phyloP scores from a whole-genome alignment of 2,797 vertebrate species.

The Anisognathus igniventris region DNA sequence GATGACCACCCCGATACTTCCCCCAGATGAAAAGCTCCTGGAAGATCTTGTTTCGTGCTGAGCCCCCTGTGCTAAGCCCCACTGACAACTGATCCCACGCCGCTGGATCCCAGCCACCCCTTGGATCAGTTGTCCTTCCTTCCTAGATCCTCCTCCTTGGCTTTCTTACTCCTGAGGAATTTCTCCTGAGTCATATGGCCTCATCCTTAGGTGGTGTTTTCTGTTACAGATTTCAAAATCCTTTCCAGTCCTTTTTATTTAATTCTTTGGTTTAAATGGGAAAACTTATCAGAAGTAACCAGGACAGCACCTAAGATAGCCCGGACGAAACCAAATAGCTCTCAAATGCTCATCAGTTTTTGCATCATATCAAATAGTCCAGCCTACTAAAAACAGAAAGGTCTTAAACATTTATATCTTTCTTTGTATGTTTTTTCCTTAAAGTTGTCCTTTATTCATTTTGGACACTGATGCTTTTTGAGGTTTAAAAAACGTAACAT shows the following conservation, averaged over 20 bases:
- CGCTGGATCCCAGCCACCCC: background rate
- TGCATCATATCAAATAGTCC: background rate
- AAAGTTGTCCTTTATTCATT: background rate
- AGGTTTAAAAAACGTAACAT: background rate
- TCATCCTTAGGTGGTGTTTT: background rate
- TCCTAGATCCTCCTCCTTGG: background rate
- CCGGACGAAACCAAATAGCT: background rate
- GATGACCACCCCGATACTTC: background rate
- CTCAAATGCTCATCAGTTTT: background rate
- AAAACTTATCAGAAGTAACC: background rate
- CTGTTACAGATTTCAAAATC: background rate
- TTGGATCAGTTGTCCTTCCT: background rate
- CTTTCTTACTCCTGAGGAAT: background rate
- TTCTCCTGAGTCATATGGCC: background rate
- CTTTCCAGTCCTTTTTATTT: background rate
- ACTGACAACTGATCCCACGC: background rate
- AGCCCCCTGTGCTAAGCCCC: background rate
- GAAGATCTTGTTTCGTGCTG: constrained; percentile 8
- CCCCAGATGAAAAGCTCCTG: background rate
- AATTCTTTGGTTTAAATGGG: background rate
- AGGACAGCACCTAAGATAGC: background rate
- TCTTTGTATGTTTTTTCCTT: background rate
- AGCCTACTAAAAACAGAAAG: background rate
- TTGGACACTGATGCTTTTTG: background rate
- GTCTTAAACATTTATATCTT: background rate